phyloP scores from a whole-genome alignment of 2,797 vertebrate genomes.

The Channa striata region DNA sequence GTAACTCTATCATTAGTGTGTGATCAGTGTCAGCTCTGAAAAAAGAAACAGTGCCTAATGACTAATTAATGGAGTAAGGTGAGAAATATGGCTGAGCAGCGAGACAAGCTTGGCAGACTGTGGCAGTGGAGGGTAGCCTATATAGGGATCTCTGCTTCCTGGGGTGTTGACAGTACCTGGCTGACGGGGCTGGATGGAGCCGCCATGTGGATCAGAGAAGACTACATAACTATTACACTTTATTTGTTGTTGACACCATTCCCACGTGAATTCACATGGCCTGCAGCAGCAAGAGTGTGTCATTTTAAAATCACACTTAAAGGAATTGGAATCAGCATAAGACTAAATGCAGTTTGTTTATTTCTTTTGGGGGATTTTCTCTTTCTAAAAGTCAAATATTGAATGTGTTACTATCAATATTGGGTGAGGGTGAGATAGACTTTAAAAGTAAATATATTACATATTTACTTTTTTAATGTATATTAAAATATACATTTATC shows the following conservation, averaged over 20 bases:
- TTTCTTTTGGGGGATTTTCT: slow-evolving; percentile 10
- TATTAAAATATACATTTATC: too few relatives aligned
- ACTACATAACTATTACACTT: slow-evolving; percentile 6
- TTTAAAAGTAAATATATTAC: too few relatives aligned
- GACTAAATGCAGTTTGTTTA: not conserved
- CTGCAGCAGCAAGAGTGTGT: not conserved
- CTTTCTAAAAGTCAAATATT: not conserved
- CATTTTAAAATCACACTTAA: slow-evolving; percentile 17
- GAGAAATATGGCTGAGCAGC: slow-evolving; percentile 72
- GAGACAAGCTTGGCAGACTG: slow-evolving; percentile 60
- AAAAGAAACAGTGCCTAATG: slow-evolving; percentile 67
- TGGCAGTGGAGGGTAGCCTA: slow-evolving; percentile 46
- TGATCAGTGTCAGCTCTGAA: slow-evolving; percentile 68
- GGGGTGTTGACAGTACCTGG: slow-evolving; percentile 32
- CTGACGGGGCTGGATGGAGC: slow-evolving; percentile 18
- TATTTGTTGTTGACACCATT: slow-evolving; percentile 17
- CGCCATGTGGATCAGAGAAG: slow-evolving; percentile 12
- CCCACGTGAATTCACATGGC: slow-evolving; percentile 10
- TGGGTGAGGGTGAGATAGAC: too few relatives aligned
- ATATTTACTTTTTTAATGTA: too few relatives aligned
- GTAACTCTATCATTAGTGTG: slow-evolving; percentile 69
- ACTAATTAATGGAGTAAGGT: slow-evolving; percentile 79
- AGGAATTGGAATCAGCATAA: slow-evolving; percentile 21
- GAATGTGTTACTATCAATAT: slow-evolving; percentile 3
- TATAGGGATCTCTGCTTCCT: slow-evolving; percentile 42